phyloP scores from a whole-genome alignment of 1,140 invertebrate species.

The Pseudomyrmex cubaensis region DNA sequence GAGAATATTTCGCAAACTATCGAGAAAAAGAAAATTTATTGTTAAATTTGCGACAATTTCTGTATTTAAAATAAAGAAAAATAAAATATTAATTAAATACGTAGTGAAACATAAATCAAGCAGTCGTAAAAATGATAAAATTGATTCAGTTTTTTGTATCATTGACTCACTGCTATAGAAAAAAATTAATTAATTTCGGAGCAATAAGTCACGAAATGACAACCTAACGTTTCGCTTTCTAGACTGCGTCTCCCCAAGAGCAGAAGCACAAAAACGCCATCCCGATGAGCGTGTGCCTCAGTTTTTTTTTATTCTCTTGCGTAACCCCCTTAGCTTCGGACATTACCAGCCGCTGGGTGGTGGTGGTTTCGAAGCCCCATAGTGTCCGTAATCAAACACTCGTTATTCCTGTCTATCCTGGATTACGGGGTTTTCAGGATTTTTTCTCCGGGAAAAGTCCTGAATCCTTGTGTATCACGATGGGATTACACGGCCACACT shows the following conservation, averaged over 20 bases:
- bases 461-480: conserved; percentile 79
- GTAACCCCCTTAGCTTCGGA: conserved; percentile 41
- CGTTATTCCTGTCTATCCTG: conserved; percentile 83
- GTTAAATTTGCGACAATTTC: too few species aligned
- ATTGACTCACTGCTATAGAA: background rate
- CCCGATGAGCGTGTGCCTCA: conserved; percentile 76
- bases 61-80: too few species aligned
- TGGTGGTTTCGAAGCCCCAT: conserved; percentile 75
- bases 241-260: conserved; percentile 20
- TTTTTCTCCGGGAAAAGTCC: conserved; percentile 76
- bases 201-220: conserved; percentile 23
- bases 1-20: conserved; percentile 3
- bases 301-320: conserved; percentile 75
- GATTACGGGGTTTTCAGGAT: conserved; percentile 80
- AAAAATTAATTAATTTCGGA: conserved; percentile 16
- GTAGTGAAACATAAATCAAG: background rate
- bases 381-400: conserved; percentile 82
- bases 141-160: background rate
- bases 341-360: conserved; percentile 71
- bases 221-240: conserved; percentile 3
- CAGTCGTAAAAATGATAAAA: background rate
- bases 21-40: too few species aligned
- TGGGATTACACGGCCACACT: conserved; percentile 78
- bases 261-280: conserved; percentile 69
- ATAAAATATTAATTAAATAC: background rate